phyloP scores from a whole-genome alignment of 1,140 invertebrate species.

The Apis dorsata region DNA sequence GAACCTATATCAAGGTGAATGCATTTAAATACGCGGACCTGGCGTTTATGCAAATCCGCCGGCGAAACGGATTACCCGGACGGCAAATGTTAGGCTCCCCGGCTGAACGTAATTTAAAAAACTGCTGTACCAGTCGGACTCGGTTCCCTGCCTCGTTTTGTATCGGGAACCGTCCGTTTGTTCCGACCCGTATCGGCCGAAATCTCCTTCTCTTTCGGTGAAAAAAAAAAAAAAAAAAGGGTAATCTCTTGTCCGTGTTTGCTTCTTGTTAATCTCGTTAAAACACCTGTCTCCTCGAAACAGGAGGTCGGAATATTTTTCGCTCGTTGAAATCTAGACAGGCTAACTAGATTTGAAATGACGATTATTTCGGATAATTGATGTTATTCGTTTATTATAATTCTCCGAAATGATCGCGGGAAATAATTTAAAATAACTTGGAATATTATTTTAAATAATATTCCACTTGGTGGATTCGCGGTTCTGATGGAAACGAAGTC shows the following conservation, averaged over 20 bases:
- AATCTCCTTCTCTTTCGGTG: neutral
- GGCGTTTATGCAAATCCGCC: constrained; percentile 42
- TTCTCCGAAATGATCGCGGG: no score
- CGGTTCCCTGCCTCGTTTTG: neutral
- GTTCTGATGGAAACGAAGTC: no score
- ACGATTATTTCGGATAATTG: no score
- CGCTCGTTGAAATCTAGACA: neutral
- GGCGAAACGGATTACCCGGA: constrained; percentile 28
- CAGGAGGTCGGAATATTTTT: neutral
- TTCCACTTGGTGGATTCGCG: no score
- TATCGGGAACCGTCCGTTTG: neutral
- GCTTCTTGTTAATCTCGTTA: neutral
- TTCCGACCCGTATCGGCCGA: neutral
- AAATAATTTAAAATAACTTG: no score
- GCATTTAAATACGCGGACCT: constrained; percentile 39
- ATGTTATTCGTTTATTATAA: no score
- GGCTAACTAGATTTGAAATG: neutral
- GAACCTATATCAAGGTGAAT: constrained; percentile 70
- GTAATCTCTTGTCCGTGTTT: neutral
- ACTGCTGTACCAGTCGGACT: constrained; percentile 10
- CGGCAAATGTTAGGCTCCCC: constrained; percentile 7
- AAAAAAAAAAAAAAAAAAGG: neutral
- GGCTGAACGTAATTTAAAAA: constrained; percentile 41
- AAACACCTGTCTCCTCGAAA: neutral
- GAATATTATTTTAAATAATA: no score